Evolutionary conservation across 1,140 invertebrate species (phyloP).

Genomic region (Daktulosphaira vitifoliae): DNA sequence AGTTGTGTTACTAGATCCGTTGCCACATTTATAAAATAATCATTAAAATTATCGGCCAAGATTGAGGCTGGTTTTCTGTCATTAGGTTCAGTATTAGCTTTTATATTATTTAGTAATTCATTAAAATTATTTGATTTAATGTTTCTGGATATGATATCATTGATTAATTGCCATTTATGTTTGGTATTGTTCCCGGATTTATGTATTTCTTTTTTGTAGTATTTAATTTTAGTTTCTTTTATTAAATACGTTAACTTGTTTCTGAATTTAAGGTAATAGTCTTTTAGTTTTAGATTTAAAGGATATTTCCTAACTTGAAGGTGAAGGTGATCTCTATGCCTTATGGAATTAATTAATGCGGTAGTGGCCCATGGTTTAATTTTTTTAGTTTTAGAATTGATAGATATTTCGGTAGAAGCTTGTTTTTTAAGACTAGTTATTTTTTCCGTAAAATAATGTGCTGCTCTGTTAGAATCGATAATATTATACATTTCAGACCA

Average conservation of each 20-base stretch:
- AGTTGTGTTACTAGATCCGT: too few relatives aligned
- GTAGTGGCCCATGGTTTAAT: slow-evolving; percentile 2
- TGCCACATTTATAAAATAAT: slow-evolving; percentile 4
- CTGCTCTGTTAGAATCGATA: background rate
- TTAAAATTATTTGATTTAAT: background rate
- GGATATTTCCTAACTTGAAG: background rate
- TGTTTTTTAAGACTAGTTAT: background rate
- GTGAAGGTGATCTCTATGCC: background rate
- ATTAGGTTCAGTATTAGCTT: background rate
- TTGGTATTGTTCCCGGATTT: background rate
- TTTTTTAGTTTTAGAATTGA: slow-evolving; percentile 9
- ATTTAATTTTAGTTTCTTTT: background rate
- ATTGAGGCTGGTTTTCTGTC: background rate
- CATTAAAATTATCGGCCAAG: background rate
- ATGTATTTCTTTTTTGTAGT: background rate
- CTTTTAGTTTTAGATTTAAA: slow-evolving; percentile 5
- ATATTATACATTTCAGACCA: background rate
- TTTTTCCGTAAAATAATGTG: background rate
- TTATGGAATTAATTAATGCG: slow-evolving; percentile 1
- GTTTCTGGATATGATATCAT: background rate
- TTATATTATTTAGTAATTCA: background rate
- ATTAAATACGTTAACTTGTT: background rate
- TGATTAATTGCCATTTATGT: background rate
- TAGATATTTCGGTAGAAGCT: background rate
- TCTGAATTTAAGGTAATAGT: background rate